phyloP scores from a whole-genome alignment of 2,113 vertebrate species.

The Emydura subglobosa region DNA sequence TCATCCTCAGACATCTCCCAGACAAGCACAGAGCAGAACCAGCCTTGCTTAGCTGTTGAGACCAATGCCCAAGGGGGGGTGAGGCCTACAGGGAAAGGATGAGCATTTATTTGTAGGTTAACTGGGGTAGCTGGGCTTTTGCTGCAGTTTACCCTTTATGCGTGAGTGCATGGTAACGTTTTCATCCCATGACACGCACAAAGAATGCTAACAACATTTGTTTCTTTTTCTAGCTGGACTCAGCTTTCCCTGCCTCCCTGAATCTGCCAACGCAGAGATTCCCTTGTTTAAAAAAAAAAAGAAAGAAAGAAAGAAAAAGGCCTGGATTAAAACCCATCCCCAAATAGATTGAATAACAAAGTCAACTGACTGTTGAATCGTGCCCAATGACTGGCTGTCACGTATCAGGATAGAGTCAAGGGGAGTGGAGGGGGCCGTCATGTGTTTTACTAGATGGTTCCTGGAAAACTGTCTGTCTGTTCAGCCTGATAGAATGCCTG shows the following conservation, averaged over 20 bases:
- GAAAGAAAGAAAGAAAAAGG: not conserved
- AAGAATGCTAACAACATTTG: slow-evolving; percentile 62
- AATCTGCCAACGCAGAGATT: slow-evolving; percentile 72
- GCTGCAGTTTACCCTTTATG: slow-evolving; percentile 28
- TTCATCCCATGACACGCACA: not conserved
- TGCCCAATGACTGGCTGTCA: slow-evolving; percentile 54
- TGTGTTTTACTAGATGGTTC: slow-evolving; percentile 63
- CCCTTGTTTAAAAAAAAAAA: slow-evolving; percentile 57
- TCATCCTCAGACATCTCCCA: rapidly evolving
- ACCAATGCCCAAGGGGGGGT: not conserved
- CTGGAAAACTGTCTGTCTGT: slow-evolving; percentile 72
- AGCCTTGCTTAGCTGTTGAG: rapidly evolving
- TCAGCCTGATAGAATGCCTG: slow-evolving; percentile 64
- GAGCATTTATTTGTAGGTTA: slow-evolving; percentile 7
- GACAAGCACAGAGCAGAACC: too few relatives aligned
- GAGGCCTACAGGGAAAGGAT: not conserved
- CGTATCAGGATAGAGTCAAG: not conserved
- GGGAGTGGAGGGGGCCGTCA: not conserved
- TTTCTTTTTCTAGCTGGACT: slow-evolving; percentile 39
- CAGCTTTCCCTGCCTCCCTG: slow-evolving; percentile 41
- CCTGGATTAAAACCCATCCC: slow-evolving; percentile 59
- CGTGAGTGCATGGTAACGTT: slow-evolving; percentile 38
- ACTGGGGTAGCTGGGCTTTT: slow-evolving; percentile 19
- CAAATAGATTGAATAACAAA: slow-evolving; percentile 70
- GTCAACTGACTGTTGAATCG: slow-evolving; percentile 45